Conservation (phyloP, 2,797 vertebrate genomes). For the Coregonus sp. region DNA sequence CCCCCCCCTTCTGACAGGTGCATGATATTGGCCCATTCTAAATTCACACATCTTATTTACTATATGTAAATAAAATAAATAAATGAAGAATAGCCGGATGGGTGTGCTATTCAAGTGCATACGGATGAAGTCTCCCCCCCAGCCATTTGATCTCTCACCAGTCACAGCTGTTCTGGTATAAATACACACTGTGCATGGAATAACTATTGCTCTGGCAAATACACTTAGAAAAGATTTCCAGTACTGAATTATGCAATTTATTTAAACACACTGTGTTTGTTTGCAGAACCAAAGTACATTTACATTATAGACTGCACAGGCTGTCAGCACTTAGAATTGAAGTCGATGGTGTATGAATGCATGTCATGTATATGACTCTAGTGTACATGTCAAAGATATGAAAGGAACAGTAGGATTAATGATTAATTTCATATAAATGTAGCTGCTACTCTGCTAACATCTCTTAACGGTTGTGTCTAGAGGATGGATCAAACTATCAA, state of each 20-base stretch:
- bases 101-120: no score
- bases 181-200: not conserved
- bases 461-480: conserved; percentile 46
- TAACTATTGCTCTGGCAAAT: not conserved
- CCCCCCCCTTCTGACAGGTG: no score
- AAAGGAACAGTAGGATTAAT: not conserved
- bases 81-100: no score
- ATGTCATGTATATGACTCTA: not conserved
- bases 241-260: not conserved
- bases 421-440: not conserved
- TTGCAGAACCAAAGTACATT: not conserved
- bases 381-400: not conserved
- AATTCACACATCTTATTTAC: no score
- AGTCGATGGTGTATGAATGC: no score
- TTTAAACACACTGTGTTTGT: not conserved
- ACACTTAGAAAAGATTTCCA: not conserved
- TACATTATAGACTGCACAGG: not conserved
- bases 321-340: no score
- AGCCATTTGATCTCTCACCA: no score
- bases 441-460: not conserved
- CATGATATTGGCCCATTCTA: no score
- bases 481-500: conserved; percentile 85
- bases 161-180: not conserved
- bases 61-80: no score
- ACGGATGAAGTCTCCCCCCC: no score